Evolutionary conservation across 2,888 invertebrate species (phyloP).

Genomic region (Eupithecia vulgata): DNA sequence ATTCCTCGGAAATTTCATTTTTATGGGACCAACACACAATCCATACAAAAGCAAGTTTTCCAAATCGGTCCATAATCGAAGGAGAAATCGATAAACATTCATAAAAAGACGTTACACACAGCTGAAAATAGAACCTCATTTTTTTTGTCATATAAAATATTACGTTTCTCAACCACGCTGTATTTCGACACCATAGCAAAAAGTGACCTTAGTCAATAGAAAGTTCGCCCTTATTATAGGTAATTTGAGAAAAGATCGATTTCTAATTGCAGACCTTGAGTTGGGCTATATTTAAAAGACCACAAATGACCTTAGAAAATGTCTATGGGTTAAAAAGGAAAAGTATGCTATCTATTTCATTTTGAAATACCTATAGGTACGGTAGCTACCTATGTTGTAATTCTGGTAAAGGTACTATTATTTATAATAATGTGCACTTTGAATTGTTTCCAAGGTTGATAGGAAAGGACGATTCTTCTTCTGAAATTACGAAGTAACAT

Average conservation of each 20-base stretch:
- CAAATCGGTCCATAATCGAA: too few species aligned
- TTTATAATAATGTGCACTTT: not conserved
- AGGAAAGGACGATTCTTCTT: not conserved
- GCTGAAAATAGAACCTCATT: too few species aligned
- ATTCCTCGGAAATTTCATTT: too few species aligned
- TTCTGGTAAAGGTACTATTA: not conserved
- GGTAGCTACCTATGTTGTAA: not conserved
- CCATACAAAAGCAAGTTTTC: too few species aligned
- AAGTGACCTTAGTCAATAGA: slow-evolving; percentile 69
- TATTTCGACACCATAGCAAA: slow-evolving; percentile 70
- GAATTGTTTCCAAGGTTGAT: not conserved
- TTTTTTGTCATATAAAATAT: too few species aligned
- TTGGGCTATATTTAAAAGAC: slow-evolving; percentile 38
- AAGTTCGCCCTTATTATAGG: slow-evolving; percentile 69
- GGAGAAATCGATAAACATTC: too few species aligned
- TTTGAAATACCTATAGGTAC: slow-evolving; percentile 11
- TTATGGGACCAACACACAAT: too few species aligned
- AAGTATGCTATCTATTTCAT: slow-evolving; percentile 12
- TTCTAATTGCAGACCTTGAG: slow-evolving; percentile 71
- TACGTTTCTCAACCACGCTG: slow-evolving; percentile 52
- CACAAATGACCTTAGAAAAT: slow-evolving; percentile 25
- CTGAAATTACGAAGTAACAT: not conserved
- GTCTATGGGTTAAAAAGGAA: slow-evolving; percentile 38
- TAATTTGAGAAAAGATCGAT: slow-evolving; percentile 66
- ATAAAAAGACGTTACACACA: too few species aligned